Conservation (phyloP, 2,113 vertebrate genomes). For the Chaetodon auriga region DNA sequence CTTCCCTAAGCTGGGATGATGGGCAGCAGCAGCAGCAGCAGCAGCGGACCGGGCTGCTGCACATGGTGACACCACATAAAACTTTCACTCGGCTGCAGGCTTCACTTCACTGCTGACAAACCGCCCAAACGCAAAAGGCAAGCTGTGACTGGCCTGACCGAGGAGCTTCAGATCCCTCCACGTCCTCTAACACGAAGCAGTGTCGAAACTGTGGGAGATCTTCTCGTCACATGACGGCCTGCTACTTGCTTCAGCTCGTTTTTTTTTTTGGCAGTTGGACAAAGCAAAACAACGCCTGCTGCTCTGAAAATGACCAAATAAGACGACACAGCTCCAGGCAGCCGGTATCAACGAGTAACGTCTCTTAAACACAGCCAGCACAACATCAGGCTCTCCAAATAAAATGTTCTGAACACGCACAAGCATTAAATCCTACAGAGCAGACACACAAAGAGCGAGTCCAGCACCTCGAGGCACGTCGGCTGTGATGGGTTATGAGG, state of each 20-base stretch:
- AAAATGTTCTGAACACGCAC: constrained; percentile 12
- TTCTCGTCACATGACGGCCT: background rate
- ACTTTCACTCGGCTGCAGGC: background rate
- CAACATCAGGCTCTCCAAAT: constrained; percentile 18
- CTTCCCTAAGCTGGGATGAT: background rate
- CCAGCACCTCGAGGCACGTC: background rate
- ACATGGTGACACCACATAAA: background rate
- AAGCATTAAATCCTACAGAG: constrained; percentile 1
- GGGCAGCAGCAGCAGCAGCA: background rate
- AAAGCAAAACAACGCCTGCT: constrained; percentile 5
- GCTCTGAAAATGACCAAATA: background rate
- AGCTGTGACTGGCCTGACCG: background rate
- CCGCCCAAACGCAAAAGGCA: constrained; percentile 10
- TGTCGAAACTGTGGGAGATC: background rate
- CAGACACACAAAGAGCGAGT: background rate
- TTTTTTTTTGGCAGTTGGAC: constrained; percentile 34
- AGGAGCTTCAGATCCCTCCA: background rate
- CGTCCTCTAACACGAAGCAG: constrained; percentile 14
- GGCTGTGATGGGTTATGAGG: background rate
- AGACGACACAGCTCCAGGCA: constrained; percentile 2
- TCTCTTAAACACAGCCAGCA: constrained; percentile 6
- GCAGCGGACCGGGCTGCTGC: background rate
- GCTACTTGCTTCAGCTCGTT: background rate
- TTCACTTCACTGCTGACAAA: background rate
- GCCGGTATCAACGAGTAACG: constrained; percentile 17